These are phyloP conservation scores for Diaprepes abbreviatus DNA, from an alignment of 2,888 invertebrate species.

Conservation along the genomic window DNA sequence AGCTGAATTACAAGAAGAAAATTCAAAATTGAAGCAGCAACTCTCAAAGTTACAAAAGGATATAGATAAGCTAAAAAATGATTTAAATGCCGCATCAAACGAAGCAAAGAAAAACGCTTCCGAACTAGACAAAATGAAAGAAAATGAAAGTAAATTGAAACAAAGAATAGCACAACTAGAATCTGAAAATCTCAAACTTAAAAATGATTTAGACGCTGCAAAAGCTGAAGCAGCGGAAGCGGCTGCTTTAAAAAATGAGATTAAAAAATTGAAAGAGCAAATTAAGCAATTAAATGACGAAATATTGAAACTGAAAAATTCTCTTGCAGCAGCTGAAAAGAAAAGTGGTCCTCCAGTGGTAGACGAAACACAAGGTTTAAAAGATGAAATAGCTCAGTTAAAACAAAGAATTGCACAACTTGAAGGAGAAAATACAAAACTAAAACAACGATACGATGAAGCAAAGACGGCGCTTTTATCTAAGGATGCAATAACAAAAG, in stretches of 20 bases:
- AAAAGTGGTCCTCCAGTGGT: constrained; percentile 12
- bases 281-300: constrained; percentile 48
- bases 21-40: constrained; percentile 46
- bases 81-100: constrained; percentile 34
- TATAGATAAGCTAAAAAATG: constrained; percentile 49
- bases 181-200: constrained; percentile 50
- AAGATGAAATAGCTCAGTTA: constrained; percentile 41
- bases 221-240: constrained; percentile 20
- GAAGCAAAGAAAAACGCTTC: constrained; percentile 42
- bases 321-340: constrained; percentile 16
- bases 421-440: constrained; percentile 45
- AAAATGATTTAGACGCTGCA: constrained; percentile 47
- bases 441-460: constrained; percentile 39
- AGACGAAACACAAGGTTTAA: constrained; percentile 17
- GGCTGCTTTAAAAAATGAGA: constrained; percentile 48
- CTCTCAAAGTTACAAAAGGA: constrained; percentile 48
- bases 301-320: constrained; percentile 41
- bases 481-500: constrained; percentile 22
- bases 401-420: constrained; percentile 44
- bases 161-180: constrained; percentile 49
- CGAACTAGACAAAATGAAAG: constrained; percentile 43
- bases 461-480: constrained; percentile 14
- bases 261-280: constrained; percentile 46
- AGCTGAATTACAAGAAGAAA: constrained; percentile 43
- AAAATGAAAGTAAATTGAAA: constrained; percentile 50